Conservation (phyloP, 2,113 vertebrate species). For the Hymenochirus boettgeri region DNA sequence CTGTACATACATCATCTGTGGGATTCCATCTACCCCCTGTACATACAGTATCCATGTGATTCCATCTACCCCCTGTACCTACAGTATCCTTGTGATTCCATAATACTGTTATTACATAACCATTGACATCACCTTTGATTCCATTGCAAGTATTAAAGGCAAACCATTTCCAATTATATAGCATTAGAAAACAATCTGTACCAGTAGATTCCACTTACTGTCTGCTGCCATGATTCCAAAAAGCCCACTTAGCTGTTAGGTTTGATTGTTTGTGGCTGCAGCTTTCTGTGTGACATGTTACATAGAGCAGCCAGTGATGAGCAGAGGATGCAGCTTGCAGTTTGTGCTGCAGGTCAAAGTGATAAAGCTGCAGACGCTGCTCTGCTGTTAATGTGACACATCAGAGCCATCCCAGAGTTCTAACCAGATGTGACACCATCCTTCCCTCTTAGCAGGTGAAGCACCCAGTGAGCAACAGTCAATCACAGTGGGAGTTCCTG, state of each 20-base stretch:
- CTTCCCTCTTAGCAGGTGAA: conserved; percentile 6
- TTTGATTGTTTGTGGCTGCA: conserved; percentile 13
- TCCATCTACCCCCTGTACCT: too few relatives aligned
- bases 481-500: neutral
- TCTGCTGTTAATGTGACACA: neutral
- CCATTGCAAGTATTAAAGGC: too few relatives aligned
- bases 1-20: too few relatives aligned
- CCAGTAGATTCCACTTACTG: conserved; percentile 63
- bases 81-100: too few relatives aligned
- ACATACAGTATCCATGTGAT: too few relatives aligned
- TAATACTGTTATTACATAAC: too few relatives aligned
- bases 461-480: neutral
- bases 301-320: conserved; percentile 19
- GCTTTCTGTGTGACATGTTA: conserved; percentile 32
- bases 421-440: neutral
- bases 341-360: too few relatives aligned
- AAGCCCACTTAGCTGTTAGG: conserved; percentile 7
- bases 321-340: conserved; percentile 24
- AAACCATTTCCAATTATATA: too few relatives aligned
- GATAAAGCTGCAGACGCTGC: conserved; percentile 24
- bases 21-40: too few relatives aligned
- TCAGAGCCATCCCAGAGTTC: conserved; percentile 4
- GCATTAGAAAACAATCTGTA: too few relatives aligned
- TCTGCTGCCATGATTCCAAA: conserved; percentile 66
- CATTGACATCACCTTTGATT: too few relatives aligned